Base-by-base conservation (phyloP, 2,113 vertebrate species). In the Coryphaenoides rupestris region DNA sequence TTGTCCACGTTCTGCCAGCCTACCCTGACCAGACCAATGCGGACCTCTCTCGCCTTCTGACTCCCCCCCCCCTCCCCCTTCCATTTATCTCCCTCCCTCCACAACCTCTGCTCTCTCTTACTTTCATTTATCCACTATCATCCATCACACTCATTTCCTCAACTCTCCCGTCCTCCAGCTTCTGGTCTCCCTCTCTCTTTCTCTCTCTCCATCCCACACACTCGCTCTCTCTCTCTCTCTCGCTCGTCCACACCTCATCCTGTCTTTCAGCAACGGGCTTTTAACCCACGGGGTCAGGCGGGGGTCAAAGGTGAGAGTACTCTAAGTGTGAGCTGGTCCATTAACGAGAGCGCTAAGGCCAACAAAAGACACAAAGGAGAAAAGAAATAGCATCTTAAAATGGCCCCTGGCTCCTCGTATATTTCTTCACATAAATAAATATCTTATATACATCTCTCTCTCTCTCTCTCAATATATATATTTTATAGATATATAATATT, bases 241-340 rank as follows among this genome's bases (percentile, higher is more conserved):
- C 13, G 16, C 60, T 33, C 2, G 26, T 66, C 55, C 40, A 47
- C 46, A 40, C 59, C 9, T 72, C 76, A 70, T 49, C 23, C 72
- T 49, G 63, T 77, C 86, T 78, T 70, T 88, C 86, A 88, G 60
- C 78, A 75, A 61, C 58, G 71, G 74, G 86, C 84, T 88, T 88
- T 88, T 88, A 88, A 85, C 86, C 82, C 55, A 19, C 3, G 61
- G 62, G 74, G 69, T 80, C 80, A 50, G 47, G 16, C 9, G 46
- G 1, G 68, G 86, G 84, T 88, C 84, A 85, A 62, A 62, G 76
- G 79, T 82, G 79, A 82, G 81, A 78, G 84, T 84, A 81, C 75
- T 73, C 66, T 85, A 80, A 88, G 84, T 84, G 84, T 85, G 84
- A 78, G 76, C 86, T 83, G 81, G 72, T 68, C 84, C 75, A 82